These are phyloP conservation scores for Styela plicata DNA, from an alignment of 23 tunicate species.

Conservation along the genomic window DNA sequence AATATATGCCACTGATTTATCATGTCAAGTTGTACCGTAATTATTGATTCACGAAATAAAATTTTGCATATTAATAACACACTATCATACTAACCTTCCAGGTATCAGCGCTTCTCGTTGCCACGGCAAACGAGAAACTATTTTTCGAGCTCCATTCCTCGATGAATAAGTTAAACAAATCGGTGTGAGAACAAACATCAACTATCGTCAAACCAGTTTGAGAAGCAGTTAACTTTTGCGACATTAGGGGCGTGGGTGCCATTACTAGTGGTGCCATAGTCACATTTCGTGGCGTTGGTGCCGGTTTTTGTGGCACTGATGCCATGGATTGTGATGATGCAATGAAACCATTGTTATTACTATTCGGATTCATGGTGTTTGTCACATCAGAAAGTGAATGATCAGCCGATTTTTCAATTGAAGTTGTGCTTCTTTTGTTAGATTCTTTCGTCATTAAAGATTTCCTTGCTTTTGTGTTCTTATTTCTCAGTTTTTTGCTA, in stretches of 20 bases:
- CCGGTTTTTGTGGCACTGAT: too few species aligned
- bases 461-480: background rate
- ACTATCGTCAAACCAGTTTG: slow-evolving; percentile 20
- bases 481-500: background rate
- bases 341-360: background rate
- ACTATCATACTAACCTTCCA: too few species aligned
- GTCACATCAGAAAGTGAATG: too few species aligned
- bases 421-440: background rate
- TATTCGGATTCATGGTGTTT: too few species aligned
- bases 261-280: too few species aligned
- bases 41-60: too few species aligned
- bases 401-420: too few species aligned
- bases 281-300: too few species aligned
- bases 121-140: slow-evolving; percentile 22
- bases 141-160: slow-evolving; percentile 15
- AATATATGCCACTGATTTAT: too few species aligned
- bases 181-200: slow-evolving; percentile 28
- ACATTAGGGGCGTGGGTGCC: background rate
- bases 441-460: background rate
- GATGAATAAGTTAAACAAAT: slow-evolving; percentile 8
- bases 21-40: too few species aligned
- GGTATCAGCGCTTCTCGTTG: background rate
- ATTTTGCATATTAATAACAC: too few species aligned
- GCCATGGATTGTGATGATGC: background rate
- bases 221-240: slow-evolving; percentile 1